Evolutionary conservation across 2,797 vertebrate species (phyloP), one percentile per base, ranked within the genome.

Genomic region (Macropodus opercularis): DNA sequence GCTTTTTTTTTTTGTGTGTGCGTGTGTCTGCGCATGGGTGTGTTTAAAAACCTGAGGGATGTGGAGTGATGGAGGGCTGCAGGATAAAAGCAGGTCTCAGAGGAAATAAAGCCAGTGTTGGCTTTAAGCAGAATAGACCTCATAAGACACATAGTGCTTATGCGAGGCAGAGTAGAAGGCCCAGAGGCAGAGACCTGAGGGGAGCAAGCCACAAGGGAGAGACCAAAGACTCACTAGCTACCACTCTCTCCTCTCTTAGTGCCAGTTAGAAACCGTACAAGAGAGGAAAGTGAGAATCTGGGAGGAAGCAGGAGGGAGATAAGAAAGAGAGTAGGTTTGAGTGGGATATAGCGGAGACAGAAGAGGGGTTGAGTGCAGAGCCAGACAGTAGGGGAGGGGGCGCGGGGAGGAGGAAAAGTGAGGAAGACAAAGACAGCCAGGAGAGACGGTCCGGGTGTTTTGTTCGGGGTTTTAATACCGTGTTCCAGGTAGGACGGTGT

Each of bases 401-500:
- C 18, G 52, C 29, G 26, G 42, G 32, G 39, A 44, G 61, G 65
- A 66, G 47, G 75, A 68, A 71, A 63, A 69, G 60, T 51, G 38
- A 69, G 26, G 59, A 42, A 79, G 75, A 81, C 76, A 85, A 83
- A 84, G 72, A 60, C 36, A 61, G 51, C 36, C 22, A 7, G 18
- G 22, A 24, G 40, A 44, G 44, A 38, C 38, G 69, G 62, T 9
- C 32, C 1, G 14, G 36, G 46, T 29, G 42, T 72, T 81, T 76
- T 51, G 61, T 72, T 72, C 48, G 49, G 2, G 48, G 9, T 68
- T 63, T 67, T 87, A 87, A 89, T 94, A 95, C 95, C 94, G 85
- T 96, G 94, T 92, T 96, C 95, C 92, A 95, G 92, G 93, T 98
- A 97, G 89, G 95, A 97, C 69, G 93, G 95, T 55, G 96, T 96